Conservation (phyloP, 2,797 vertebrate species). For the Sardinella longiceps region DNA sequence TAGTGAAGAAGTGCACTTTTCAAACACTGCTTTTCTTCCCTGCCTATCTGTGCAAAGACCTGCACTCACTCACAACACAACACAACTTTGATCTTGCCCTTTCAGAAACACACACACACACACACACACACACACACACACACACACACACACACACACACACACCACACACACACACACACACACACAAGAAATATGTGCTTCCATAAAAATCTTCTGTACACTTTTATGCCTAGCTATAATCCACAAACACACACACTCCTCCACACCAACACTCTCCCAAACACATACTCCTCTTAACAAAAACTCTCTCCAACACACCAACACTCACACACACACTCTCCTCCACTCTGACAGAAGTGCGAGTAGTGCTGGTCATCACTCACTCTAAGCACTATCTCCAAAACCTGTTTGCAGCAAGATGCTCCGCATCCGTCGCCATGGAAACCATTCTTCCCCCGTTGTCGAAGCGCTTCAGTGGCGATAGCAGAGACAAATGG, state of each 20-base stretch:
- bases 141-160: too few relatives aligned
- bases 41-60: too few relatives aligned
- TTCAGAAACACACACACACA: too few relatives aligned
- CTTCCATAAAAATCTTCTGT: not conserved
- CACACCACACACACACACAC: too few relatives aligned
- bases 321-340: not conserved
- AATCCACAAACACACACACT: not conserved
- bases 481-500: slow-evolving; percentile 70
- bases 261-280: too few relatives aligned
- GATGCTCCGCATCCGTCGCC: slow-evolving; percentile 62
- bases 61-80: not conserved
- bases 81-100: too few relatives aligned
- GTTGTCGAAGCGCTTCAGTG: slow-evolving; percentile 49
- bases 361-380: not conserved
- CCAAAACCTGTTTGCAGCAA: slow-evolving; percentile 49
- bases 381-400: not conserved
- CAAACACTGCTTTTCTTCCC: too few relatives aligned
- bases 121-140: too few relatives aligned
- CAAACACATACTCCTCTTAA: not conserved
- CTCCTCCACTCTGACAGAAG: not conserved
- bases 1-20: too few relatives aligned
- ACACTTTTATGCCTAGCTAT: not conserved
- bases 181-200: too few relatives aligned
- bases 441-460: slow-evolving; percentile 74
- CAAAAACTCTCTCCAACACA: too few relatives aligned